Evolutionary conservation across 2,888 invertebrate genomes (phyloP).

Genomic region (Punctoribates punctum): DNA sequence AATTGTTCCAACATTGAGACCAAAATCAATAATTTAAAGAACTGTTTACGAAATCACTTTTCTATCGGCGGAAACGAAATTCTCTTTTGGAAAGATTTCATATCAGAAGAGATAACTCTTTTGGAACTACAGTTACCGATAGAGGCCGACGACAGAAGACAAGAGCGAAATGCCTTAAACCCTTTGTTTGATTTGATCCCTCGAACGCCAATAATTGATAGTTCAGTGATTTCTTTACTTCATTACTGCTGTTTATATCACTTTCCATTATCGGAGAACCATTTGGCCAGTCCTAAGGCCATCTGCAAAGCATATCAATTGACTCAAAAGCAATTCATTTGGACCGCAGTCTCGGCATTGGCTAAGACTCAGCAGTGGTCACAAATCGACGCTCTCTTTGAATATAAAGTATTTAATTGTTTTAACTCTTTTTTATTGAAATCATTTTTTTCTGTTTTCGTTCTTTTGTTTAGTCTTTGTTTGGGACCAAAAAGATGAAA

Average conservation of each 20-base stretch:
- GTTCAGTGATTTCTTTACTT: slow-evolving; percentile 44
- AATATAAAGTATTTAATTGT: slow-evolving; percentile 40
- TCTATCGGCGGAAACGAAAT: slow-evolving; percentile 20
- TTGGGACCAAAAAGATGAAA: slow-evolving; percentile 43
- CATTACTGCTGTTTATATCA: slow-evolving; percentile 46
- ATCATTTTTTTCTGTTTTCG: not conserved
- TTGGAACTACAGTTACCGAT: slow-evolving; percentile 44
- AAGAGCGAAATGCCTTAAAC: not conserved
- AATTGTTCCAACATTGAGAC: not conserved
- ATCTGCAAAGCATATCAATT: slow-evolving; percentile 44
- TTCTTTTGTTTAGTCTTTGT: slow-evolving; percentile 41
- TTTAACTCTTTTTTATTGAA: not conserved
- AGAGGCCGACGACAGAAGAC: slow-evolving; percentile 39
- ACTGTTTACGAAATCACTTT: slow-evolving; percentile 35
- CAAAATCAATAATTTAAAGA: slow-evolving; percentile 37
- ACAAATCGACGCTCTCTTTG: slow-evolving; percentile 44
- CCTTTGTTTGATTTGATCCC: slow-evolving; percentile 34
- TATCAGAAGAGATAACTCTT: slow-evolving; percentile 41
- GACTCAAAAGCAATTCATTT: slow-evolving; percentile 45
- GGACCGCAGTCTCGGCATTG: slow-evolving; percentile 45
- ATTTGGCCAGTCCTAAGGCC: slow-evolving; percentile 46
- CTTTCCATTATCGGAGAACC: slow-evolving; percentile 43
- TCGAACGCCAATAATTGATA: slow-evolving; percentile 36
- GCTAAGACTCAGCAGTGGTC: slow-evolving; percentile 44
- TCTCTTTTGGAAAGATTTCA: slow-evolving; percentile 19